Base-by-base conservation (phyloP, 2,797 vertebrate genomes). In the Muscicapa comitata region DNA sequence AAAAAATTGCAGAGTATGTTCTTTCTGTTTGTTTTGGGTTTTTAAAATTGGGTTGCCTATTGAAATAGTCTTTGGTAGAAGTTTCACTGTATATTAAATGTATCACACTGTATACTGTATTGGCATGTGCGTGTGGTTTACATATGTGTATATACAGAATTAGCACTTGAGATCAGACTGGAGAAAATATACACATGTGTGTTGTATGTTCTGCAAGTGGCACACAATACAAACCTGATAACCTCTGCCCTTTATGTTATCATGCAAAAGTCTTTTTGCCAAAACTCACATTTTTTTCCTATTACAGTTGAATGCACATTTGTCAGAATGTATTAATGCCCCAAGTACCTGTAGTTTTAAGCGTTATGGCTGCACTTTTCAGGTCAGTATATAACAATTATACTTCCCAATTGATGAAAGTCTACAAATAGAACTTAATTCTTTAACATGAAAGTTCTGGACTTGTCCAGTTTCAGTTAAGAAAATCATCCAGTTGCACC, bases 241-340 rank as follows among this genome's bases (percentile, higher is more conserved):
- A 71, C 85, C 92, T 94, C 95, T 97, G 96, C 97, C 97, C 96
- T 96, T 90, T 94, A 93, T 97, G 97, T 98, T 97, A 96, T 96
- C 96, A 86, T 98, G 97, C 97, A 91, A 97, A 93, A 95, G 95
- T 98, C 95, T 97, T 88, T 84, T 96, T 98, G 95, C 96, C 97
- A 97, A 98, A 98, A 98, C 97, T 98, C 97, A 98, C 90, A 95
- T 97, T 97, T 98, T 97, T 98, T 98, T 98, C 97, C 97, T 94
- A 92, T 96, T 98, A 96, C 98, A 99, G 99, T 98, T 99, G 96
- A 98, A 98, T 96, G 98, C 96, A 97, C 99, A 99, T 98, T 99
- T 99, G 96, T 99, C 99, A 73, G 99, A 99, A 97, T 99, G 99
- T 98, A 99, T 99, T 96, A 99, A 99, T 98, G 99, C 99, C 96